Conservation (phyloP, 2,113 vertebrate genomes). For the Morone chrysops region DNA sequence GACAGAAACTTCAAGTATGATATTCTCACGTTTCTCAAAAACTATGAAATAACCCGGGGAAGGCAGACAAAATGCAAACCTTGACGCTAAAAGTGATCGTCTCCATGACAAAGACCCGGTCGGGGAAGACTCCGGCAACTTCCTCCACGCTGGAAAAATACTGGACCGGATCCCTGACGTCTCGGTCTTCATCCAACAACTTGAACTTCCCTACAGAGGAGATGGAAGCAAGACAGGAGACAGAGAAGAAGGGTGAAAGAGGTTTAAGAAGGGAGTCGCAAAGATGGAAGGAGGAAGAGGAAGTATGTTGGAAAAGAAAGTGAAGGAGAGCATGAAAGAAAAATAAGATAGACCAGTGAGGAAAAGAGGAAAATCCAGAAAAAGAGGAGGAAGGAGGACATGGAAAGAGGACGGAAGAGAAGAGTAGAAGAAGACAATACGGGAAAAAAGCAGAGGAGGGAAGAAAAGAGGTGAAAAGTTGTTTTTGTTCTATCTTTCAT, state of each 20-base stretch:
- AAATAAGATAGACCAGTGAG: not conserved
- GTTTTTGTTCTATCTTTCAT: slow-evolving; percentile 30
- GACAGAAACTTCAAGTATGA: not conserved
- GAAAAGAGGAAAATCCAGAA: not conserved
- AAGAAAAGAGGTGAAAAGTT: slow-evolving; percentile 1
- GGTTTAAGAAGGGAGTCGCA: not conserved
- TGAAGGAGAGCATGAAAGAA: not conserved
- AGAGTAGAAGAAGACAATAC: not conserved
- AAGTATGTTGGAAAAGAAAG: not conserved
- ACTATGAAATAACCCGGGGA: not conserved
- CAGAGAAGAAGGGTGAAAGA: not conserved
- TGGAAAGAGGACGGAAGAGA: not conserved
- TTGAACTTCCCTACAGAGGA: slow-evolving; percentile 93
- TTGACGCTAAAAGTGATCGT: slow-evolving; percentile 98
- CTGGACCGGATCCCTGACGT: slow-evolving; percentile 94
- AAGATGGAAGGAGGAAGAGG: not conserved
- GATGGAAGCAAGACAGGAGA: not conserved
- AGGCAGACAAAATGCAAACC: slow-evolving; percentile 77
- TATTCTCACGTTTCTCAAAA: not conserved
- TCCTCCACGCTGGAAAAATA: slow-evolving; percentile 98
- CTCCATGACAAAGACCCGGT: slow-evolving; percentile 98
- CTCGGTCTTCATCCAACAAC: slow-evolving; percentile 96
- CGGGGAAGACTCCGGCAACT: slow-evolving; percentile 95
- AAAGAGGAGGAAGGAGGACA: not conserved
- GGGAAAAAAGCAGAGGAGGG: not conserved